phyloP scores from a whole-genome alignment of 2,888 invertebrate species.

The Lepidochitona cinerea region DNA sequence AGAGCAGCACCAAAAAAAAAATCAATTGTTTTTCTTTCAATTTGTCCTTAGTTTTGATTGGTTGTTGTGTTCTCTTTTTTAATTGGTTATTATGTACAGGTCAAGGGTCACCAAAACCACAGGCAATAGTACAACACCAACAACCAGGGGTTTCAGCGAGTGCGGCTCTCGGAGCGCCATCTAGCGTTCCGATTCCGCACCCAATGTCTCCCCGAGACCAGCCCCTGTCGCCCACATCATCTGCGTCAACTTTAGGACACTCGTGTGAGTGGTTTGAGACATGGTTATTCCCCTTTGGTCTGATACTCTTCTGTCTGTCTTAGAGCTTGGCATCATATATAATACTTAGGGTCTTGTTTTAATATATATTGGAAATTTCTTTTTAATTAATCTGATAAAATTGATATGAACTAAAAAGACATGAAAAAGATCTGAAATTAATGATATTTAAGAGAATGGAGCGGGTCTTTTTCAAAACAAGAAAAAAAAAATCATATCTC shows the following conservation, averaged over 20 bases:
- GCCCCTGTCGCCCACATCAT: conserved; percentile 37
- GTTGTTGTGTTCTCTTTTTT: conserved; percentile 5
- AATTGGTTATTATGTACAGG: conserved; percentile 35
- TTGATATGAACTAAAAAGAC: no score
- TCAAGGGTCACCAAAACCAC: conserved; percentile 42
- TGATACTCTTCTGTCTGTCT: background rate
- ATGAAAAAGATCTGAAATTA: no score
- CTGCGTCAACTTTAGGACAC: conserved; percentile 24
- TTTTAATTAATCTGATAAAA: no score
- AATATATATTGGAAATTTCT: no score
- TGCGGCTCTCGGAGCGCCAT: background rate
- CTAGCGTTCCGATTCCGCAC: conserved; percentile 9
- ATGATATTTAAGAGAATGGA: no score
- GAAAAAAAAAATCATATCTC: no score
- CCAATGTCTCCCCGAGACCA: conserved; percentile 16
- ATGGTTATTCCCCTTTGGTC: background rate
- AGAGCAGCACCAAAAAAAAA: no score
- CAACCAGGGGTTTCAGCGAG: conserved; percentile 16
- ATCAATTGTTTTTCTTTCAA: no score
- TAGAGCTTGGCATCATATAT: background rate
- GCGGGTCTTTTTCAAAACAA: no score
- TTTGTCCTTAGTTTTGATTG: no score
- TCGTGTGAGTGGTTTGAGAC: background rate
- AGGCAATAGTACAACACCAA: conserved; percentile 41
- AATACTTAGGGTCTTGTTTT: no score